Evolutionary conservation across 2,113 vertebrate species (phyloP).

Genomic region (Salvelinus fontinalis): DNA sequence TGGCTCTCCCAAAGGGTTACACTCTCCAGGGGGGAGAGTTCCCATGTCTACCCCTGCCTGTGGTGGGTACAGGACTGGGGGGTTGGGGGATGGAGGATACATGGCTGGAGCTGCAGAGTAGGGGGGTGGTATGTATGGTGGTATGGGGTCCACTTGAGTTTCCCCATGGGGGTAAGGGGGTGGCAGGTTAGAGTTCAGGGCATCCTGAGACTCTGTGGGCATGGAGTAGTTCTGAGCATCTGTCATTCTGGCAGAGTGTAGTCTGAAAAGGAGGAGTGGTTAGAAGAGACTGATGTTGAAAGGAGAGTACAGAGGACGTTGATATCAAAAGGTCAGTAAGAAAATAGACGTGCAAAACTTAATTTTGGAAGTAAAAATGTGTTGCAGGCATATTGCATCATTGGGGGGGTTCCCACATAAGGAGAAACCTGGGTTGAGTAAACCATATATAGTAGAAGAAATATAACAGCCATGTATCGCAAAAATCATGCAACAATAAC

Average conservation of each 20-base stretch:
- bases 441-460: too few species aligned
- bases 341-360: not conserved
- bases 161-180: slow-evolving; percentile 14
- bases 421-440: not conserved
- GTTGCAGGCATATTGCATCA: not conserved
- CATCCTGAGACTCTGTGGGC: not conserved
- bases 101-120: slow-evolving; percentile 33
- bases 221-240: slow-evolving; percentile 3
- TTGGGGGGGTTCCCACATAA: not conserved
- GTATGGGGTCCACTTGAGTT: not conserved
- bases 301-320: not conserved
- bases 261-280: slow-evolving; percentile 2
- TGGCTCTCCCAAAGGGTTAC: not conserved
- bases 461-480: too few species aligned
- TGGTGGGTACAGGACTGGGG: too few species aligned
- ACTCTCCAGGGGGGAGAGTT: not conserved
- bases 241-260: slow-evolving; percentile 49
- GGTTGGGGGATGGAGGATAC: slow-evolving; percentile 20
- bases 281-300: too few species aligned
- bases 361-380: too few species aligned
- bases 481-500: too few species aligned
- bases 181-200: slow-evolving; percentile 10
- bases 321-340: not conserved
- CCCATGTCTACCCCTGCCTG: not conserved
- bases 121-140: slow-evolving; percentile 35